Percentiles rank a stretch among this genome's conserved stretches.
Conservation (phyloP, 2,797 vertebrate species). For the Acanthis flammea region DNA sequence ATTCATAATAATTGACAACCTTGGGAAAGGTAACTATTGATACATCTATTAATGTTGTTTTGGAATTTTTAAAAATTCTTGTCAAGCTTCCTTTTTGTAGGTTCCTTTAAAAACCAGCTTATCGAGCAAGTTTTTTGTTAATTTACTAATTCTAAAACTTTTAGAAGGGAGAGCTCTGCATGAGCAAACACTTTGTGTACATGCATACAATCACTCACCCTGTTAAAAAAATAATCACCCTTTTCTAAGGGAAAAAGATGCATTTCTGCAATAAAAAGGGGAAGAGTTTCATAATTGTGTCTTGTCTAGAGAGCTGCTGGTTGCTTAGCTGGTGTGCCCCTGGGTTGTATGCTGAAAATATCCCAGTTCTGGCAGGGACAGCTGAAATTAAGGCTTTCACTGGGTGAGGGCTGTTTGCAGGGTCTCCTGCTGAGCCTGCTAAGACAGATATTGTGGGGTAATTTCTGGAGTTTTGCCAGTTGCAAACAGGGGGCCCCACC, state of each 20-base stretch:
- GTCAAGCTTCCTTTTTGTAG: background rate
- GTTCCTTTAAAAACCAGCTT: background rate
- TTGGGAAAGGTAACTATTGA: background rate
- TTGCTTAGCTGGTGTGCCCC: background rate
- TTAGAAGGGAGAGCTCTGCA: background rate
- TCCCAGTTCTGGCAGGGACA: background rate
- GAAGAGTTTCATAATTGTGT: background rate
- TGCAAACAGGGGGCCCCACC: slow-evolving; percentile 15
- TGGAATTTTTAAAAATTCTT: background rate
- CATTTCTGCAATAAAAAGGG: background rate
- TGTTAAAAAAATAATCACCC: background rate
- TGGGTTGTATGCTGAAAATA: background rate
- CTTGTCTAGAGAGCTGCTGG: background rate
- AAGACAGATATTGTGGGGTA: slow-evolving; percentile 40
- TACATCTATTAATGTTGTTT: background rate
- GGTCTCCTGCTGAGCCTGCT: slow-evolving; percentile 20
- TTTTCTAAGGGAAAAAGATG: background rate
- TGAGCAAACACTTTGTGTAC: background rate
- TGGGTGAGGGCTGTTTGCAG: slow-evolving; percentile 23
- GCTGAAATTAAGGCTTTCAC: background rate
- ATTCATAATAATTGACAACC: background rate
- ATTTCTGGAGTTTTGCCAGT: slow-evolving; percentile 48
- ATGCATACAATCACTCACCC: background rate
- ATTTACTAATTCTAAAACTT: background rate
- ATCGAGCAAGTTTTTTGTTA: background rate